Evolutionary conservation across 1,140 invertebrate species (phyloP).

Genomic region (Sitophilus oryzae): DNA sequence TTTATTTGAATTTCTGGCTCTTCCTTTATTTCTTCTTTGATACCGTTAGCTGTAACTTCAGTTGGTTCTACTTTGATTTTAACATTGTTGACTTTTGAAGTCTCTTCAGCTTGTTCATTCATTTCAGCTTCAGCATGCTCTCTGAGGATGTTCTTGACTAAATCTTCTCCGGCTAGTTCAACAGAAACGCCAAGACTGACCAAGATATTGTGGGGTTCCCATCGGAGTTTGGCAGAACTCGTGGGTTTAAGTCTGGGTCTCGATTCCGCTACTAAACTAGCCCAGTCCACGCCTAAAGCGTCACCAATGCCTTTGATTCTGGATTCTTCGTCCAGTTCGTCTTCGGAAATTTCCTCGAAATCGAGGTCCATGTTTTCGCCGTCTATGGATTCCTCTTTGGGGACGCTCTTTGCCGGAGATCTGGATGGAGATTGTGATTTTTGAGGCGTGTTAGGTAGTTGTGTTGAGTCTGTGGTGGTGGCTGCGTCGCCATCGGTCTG

Average conservation of each 20-base stretch:
- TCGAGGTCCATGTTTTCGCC: conserved; percentile 68
- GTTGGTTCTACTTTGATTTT: conserved; percentile 21
- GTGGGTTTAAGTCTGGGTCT: conserved; percentile 45
- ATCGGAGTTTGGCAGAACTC: conserved; percentile 60
- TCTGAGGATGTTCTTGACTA: conserved; percentile 54
- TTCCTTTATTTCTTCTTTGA: conserved; percentile 29
- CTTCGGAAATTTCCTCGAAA: conserved; percentile 86
- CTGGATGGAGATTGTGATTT: conserved; percentile 27
- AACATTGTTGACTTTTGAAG: conserved; percentile 17
- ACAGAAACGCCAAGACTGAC: conserved; percentile 29
- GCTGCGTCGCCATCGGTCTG: conserved; percentile 12
- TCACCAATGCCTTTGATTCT: conserved; percentile 70
- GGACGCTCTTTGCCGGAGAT: conserved; percentile 24
- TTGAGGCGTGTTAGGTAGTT: conserved; percentile 26
- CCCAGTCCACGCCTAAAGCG: conserved; percentile 88
- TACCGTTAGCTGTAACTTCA: conserved; percentile 20
- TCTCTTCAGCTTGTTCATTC: conserved; percentile 29
- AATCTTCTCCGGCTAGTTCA: conserved; percentile 47
- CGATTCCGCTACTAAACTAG: conserved; percentile 72
- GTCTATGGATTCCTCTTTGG: conserved; percentile 42
- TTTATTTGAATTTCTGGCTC: conserved; percentile 30
- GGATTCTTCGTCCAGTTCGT: conserved; percentile 74
- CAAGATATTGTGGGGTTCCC: conserved; percentile 54
- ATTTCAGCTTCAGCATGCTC: conserved; percentile 42
- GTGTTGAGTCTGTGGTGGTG: conserved; percentile 10